phyloP scores from a whole-genome alignment of 2,888 invertebrate species.

The Mimumesa dahlbomi region DNA sequence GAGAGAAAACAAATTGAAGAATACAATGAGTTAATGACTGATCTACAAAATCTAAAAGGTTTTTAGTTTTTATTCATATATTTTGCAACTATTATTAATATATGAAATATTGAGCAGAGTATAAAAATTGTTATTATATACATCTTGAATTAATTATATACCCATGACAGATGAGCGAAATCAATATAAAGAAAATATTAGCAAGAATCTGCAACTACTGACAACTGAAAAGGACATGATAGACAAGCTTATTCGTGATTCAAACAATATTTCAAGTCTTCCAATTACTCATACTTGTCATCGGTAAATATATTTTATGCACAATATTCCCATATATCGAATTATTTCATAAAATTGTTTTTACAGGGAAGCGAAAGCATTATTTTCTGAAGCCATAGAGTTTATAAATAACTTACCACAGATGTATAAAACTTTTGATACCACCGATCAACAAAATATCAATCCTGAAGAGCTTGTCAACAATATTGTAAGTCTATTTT shows the following conservation, averaged over 20 bases:
- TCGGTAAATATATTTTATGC: slow-evolving; percentile 48
- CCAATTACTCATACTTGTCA: slow-evolving; percentile 69
- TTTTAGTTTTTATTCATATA: no score
- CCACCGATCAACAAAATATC: slow-evolving; percentile 12
- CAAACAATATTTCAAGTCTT: slow-evolving; percentile 57
- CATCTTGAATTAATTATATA: no score
- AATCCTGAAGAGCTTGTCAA: slow-evolving; percentile 32
- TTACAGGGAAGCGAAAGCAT: slow-evolving; percentile 61
- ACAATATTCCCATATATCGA: neutral
- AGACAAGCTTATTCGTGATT: slow-evolving; percentile 62
- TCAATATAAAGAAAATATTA: slow-evolving; percentile 50
- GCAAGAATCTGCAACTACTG: slow-evolving; percentile 62
- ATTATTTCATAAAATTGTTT: neutral
- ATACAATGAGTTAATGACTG: no score
- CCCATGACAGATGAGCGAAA: slow-evolving; percentile 36
- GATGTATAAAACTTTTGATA: slow-evolving; percentile 31
- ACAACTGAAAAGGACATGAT: slow-evolving; percentile 63
- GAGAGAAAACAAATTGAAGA: no score
- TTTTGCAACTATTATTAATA: no score
- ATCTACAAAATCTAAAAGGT: no score
- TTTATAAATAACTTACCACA: slow-evolving; percentile 58
- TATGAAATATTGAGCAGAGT: no score
- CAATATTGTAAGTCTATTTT: slow-evolving; percentile 44
- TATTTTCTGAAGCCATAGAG: slow-evolving; percentile 59
- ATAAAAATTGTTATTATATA: no score